phyloP scores from a whole-genome alignment of 1,140 invertebrate species.

The Trichogramma pretiosum region DNA sequence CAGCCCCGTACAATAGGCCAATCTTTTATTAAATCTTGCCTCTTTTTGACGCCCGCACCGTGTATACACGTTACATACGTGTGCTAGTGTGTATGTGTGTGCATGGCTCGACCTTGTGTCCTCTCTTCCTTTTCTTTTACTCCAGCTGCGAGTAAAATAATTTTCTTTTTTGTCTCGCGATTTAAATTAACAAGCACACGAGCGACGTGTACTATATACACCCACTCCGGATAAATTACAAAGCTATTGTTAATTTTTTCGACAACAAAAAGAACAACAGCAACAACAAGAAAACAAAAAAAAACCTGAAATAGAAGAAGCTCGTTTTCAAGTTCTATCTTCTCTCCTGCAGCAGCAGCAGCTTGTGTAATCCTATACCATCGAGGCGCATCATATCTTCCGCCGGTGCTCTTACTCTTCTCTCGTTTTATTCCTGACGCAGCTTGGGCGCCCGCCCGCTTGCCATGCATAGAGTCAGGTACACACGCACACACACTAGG shows the following conservation, averaged over 20 bases:
- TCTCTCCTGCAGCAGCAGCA: no score
- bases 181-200: no score
- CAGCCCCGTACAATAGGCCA: slow-evolving; percentile 17
- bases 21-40: slow-evolving; percentile 34
- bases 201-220: no score
- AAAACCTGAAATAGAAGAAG: no score
- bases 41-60: not conserved
- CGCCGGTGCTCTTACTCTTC: not conserved
- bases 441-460: no score
- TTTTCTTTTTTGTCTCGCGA: not conserved
- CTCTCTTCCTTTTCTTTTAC: not conserved
- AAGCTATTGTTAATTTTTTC: not conserved
- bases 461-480: no score
- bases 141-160: not conserved
- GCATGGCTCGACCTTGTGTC: not conserved
- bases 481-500: no score
- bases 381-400: not conserved
- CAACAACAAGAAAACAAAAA: no score
- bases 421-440: slow-evolving; percentile 22
- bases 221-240: no score
- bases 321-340: not conserved
- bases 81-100: not conserved
- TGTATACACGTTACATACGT: not conserved
- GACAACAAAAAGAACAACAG: no score
- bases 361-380: not conserved